Evolutionary conservation across 2,888 invertebrate species (phyloP), one percentile per base, ranked within the genome.

Genomic region (Cordilura impudica): DNA sequence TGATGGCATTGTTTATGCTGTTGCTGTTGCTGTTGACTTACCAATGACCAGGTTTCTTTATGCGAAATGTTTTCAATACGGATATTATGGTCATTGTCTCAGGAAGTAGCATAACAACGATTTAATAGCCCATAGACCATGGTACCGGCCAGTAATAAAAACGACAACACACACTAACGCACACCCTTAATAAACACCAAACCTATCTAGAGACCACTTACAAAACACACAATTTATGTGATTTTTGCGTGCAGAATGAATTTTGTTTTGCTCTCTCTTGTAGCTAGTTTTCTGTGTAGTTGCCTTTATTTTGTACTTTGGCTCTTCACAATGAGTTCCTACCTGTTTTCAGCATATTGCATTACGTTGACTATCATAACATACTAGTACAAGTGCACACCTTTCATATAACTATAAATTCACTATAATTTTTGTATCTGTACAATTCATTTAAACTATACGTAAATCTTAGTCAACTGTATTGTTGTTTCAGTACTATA

Each of bases 61-160:
- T 61, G 43, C 8, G 6, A 18, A 19, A 45, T 47, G 56, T 63
- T 51, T 60, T 45, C 16, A 63, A 7, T 18, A 67, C 61, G 67
- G 56, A 67, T 31, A 53, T 35, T 19, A 29, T 53, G 35, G 49
- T 58, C 63, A 73, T 63, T 73, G 67, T 73, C 63, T 69, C 58
- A 67, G 77, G 77, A 78, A 63, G 56, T 49, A 56, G 26, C 54
- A 67, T 31, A 61, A 51, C 63, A 78, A 67, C 49, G 51, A 56
- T 72, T 69, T 73, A 69, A 73, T 63, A 67, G 49, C 31, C 69
- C 58, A 19, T 69, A 54, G 35, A 23, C 63, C 53, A 26, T 76
- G 63, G 39, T 76, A 49, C 65, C 23, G 51, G 58, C n/a, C 18
- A 70, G 39, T 51, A 49, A 63, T 31, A 70, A 63, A 51, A 51